Base-by-base conservation (phyloP, 2,113 vertebrate species). In the Trachemys scripta region DNA sequence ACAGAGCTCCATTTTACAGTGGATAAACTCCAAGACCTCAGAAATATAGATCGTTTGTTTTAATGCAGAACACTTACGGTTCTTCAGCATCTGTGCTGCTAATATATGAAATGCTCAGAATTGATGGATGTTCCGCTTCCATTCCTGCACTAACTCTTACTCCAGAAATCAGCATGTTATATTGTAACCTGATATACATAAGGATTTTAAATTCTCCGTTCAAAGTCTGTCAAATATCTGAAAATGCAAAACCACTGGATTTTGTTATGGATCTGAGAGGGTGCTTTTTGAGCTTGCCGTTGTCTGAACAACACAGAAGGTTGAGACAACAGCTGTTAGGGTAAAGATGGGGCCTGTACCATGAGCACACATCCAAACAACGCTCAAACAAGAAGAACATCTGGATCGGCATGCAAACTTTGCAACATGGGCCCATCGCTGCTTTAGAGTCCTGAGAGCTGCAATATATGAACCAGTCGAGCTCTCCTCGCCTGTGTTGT, bases 381-480 rank as follows among this genome's bases (percentile, higher is more conserved):
- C 27, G 29, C 10, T 45, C 35, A 35, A 45, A 3, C 11, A 42
- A 49, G 1, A 3, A 50, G 14, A 50, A 27, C 2, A 31, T 9
- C 54, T 45, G 2, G 13, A 14, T 53, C n/a, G 7, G n/a, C 72
- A 62, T 53, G 76, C 42, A 11, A 59, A 47, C 8, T 2, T 47
- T 29, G 27, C 84, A 25, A 6, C 50, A 35, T 1, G 10, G 72
- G 10, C 42, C 6, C 42, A 4, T 31, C 31, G 59, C 78, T 29
- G 19, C 65, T 6, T n/a, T 35, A 69, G 62, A n/a, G 1, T n/a
- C n/a, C 50, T 19, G 31, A 88, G 8, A 5, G 27, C 65, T 51
- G 81, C 24, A 4, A 11, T 1, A 3, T 0, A 29, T 0, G 0
- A 31, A 29, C 27, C 5, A 75, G 51, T 62, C 12, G 0, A 24